Evolutionary conservation across 2,797 vertebrate genomes (phyloP).

Genomic region (Spondyliosoma cantharus): DNA sequence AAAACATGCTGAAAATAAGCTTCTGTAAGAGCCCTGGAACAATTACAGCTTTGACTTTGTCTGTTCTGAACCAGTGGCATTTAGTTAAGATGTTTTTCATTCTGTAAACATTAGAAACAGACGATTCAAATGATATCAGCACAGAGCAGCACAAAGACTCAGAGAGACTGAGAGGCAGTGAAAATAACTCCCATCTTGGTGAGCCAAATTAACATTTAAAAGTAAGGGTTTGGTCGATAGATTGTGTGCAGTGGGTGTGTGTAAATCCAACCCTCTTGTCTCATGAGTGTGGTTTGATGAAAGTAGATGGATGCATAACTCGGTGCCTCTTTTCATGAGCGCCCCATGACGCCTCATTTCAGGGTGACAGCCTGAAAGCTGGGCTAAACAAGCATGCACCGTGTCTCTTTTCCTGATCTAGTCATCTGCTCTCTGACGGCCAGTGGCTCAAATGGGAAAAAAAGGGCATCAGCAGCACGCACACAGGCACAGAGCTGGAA

Average conservation of each 20-base stretch:
- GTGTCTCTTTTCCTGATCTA: constrained; percentile 46
- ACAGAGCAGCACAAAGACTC: constrained; percentile 8
- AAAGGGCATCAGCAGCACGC: constrained; percentile 44
- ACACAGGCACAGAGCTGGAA: constrained; percentile 53
- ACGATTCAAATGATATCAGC: not conserved
- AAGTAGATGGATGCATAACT: constrained; percentile 43
- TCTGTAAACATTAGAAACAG: not conserved
- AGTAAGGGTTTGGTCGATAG: constrained; percentile 37
- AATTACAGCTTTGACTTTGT: not conserved
- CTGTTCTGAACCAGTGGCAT: not conserved
- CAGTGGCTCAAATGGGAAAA: constrained; percentile 44
- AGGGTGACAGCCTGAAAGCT: constrained; percentile 34
- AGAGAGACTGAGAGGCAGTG: constrained; percentile 2
- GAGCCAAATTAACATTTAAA: constrained; percentile 40
- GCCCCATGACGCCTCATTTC: constrained; percentile 44
- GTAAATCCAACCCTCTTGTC: constrained; percentile 37
- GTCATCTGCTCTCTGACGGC: constrained; percentile 54
- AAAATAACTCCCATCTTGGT: constrained; percentile 6
- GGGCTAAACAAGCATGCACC: constrained; percentile 51
- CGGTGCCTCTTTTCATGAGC: constrained; percentile 25
- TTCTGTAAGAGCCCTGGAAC: not conserved
- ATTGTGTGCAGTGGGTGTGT: constrained; percentile 6
- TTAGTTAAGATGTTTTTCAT: not conserved
- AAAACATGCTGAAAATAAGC: not conserved
- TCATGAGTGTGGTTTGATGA: constrained; percentile 48